phyloP scores from a whole-genome alignment of 2,113 vertebrate genomes.

The Eretmochelys imbricata region DNA sequence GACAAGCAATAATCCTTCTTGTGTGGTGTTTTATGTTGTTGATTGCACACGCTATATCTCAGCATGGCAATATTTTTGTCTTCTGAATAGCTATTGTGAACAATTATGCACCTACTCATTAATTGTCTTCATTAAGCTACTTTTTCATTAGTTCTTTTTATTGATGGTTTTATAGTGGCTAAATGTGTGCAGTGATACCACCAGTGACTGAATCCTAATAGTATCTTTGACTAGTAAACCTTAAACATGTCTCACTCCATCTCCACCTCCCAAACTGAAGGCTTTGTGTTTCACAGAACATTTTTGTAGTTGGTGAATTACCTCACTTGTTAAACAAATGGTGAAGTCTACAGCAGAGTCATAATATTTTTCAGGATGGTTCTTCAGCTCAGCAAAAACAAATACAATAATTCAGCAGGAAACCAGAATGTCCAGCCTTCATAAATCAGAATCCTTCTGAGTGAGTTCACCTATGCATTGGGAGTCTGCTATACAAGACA shows the following conservation, averaged over 20 bases:
- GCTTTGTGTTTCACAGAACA: background rate
- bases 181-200: background rate
- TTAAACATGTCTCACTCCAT: background rate
- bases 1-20: background rate
- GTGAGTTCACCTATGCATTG: background rate
- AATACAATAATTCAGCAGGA: background rate
- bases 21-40: background rate
- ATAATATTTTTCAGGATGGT: background rate
- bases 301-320: background rate
- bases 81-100: background rate
- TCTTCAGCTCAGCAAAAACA: slow-evolving; percentile 1
- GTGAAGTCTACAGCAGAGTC: background rate
- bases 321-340: background rate
- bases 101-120: slow-evolving; percentile 14
- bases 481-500: background rate
- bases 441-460: background rate
- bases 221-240: background rate
- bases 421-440: background rate
- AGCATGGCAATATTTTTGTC: background rate
- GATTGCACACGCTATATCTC: background rate
- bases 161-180: background rate
- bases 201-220: background rate
- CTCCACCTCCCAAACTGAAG: background rate
- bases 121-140: slow-evolving; percentile 19
- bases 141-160: slow-evolving; percentile 31